Conservation (phyloP, 2,888 invertebrate species). For the Syrista parreyssii region DNA sequence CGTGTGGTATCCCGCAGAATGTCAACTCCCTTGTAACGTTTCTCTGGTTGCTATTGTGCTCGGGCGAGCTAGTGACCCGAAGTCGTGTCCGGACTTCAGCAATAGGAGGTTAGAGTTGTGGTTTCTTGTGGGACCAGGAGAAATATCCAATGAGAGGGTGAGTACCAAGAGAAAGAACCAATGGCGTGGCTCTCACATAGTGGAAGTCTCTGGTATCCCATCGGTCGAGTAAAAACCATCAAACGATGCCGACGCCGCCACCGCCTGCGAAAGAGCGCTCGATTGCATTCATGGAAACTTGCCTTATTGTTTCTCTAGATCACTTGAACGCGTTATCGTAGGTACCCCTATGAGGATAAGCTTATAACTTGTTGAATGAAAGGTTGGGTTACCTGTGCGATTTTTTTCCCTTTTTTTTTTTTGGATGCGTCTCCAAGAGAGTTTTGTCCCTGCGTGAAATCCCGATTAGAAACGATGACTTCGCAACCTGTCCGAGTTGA, state of each 20-base stretch:
- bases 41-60: conserved; percentile 12
- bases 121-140: conserved; percentile 27
- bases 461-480: conserved; percentile 4
- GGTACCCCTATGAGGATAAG: background rate
- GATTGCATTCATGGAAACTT: conserved; percentile 46
- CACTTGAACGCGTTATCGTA: background rate
- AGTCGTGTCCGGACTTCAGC: conserved; percentile 18
- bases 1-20: conserved; percentile 42
- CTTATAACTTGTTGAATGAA: background rate
- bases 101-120: conserved; percentile 23
- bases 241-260: conserved; percentile 50
- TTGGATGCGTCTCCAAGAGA: background rate
- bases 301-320: background rate
- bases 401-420: background rate
- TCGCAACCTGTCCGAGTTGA: conserved; percentile 1
- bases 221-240: conserved; percentile 50
- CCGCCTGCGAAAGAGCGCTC: background rate
- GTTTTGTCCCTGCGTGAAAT: background rate
- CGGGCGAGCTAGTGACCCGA: conserved; percentile 12
- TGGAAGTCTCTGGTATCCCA: background rate
- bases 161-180: conserved; percentile 41
- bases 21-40: conserved; percentile 35
- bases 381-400: background rate
- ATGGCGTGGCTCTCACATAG: conserved; percentile 29
- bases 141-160: conserved; percentile 46